phyloP scores from a whole-genome alignment of 1,140 invertebrate genomes.

The Scaptomyza graminum region DNA sequence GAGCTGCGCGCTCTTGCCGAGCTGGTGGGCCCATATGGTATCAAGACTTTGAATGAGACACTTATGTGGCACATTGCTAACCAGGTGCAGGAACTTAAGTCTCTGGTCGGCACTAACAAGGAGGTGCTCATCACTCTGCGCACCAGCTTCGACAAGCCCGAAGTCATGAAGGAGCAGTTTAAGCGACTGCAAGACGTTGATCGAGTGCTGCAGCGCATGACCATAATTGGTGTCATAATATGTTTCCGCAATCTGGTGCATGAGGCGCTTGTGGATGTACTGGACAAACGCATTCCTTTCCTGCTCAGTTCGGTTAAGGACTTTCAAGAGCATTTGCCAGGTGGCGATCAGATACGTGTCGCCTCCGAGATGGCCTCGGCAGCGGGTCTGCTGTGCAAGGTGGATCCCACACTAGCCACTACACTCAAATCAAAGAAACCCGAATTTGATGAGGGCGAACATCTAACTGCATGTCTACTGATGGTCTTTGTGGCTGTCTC shows the following conservation, averaged over 20 bases:
- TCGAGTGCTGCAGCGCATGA: constrained; percentile 97
- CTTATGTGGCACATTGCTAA: constrained; percentile 99
- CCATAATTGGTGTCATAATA: constrained; percentile 98
- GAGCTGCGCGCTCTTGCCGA: constrained; percentile 98
- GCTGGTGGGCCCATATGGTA: constrained; percentile 98
- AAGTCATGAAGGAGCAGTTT: constrained; percentile 99
- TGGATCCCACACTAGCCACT: constrained; percentile 96
- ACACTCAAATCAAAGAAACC: constrained; percentile 94
- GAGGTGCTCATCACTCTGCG: constrained; percentile 94
- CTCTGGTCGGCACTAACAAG: constrained; percentile 95
- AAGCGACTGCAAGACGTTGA: constrained; percentile 95
- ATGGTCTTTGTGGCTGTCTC: constrained; percentile 99
- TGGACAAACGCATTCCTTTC: constrained; percentile 98
- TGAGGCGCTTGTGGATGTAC: constrained; percentile 95
- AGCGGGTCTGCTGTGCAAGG: constrained; percentile 95
- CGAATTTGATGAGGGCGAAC: constrained; percentile 94
- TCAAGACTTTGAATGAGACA: constrained; percentile 98
- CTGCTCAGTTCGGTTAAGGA: constrained; percentile 97
- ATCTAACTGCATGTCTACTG: constrained; percentile 95
- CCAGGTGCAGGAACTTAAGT: constrained; percentile 98
- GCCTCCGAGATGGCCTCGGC: constrained; percentile 99
- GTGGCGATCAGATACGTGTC: constrained; percentile 95
- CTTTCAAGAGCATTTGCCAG: constrained; percentile 96
- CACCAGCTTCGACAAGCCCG: constrained; percentile 98
- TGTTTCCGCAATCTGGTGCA: constrained; percentile 97